Evolutionary conservation across 2,888 invertebrate species (phyloP), one percentile per base, ranked within the genome.

Genomic region (Platerodrilus igneus): DNA sequence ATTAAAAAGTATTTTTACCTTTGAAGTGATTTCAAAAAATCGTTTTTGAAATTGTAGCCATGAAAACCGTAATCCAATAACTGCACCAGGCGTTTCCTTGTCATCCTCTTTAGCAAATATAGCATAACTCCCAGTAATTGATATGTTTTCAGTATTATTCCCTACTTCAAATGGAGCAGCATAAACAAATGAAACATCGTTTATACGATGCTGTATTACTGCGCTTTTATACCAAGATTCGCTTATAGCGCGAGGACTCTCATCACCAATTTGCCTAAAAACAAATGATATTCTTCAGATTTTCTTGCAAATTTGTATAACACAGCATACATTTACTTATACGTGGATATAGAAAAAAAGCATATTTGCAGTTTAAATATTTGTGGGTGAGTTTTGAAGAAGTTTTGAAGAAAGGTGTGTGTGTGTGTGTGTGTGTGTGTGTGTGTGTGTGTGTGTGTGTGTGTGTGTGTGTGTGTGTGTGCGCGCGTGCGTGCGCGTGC

Each of bases 211-310:
- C 56, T 90, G 89, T 25, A 92, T 74, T 3, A 93, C 87, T 1
- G 93, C 91, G 46, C 87, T 83, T 63, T 86, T 86, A 63, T 93
- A 93, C 90, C 91, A 93, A 1, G 86, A 81, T 64, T 92, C 91
- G 62, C 93, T 90, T 14, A 90, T 86, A 0, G 91, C 84, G 34
- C 77, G 77, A 3, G 74, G 77, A 59, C 89, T 81, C 28, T 75
- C 66, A 55, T 88, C 86, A 6, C 88, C 88, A 58, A 90, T 90
- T 47, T 82, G 80, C 10, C 79, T 81, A 58, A 5, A 64, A 64
- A 28, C 11, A 28, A 28, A 4, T n/a, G 10, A 17, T 10, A 9
- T 28, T 9, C 28, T 28, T 28, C 4, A 8, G 8, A 16, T 28
- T 28, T 17, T 9, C 9, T 11, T 16, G 28, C 10, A 17, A 10